phyloP scores from a whole-genome alignment of 2,797 vertebrate species.

The Moxostoma hubbsi region DNA sequence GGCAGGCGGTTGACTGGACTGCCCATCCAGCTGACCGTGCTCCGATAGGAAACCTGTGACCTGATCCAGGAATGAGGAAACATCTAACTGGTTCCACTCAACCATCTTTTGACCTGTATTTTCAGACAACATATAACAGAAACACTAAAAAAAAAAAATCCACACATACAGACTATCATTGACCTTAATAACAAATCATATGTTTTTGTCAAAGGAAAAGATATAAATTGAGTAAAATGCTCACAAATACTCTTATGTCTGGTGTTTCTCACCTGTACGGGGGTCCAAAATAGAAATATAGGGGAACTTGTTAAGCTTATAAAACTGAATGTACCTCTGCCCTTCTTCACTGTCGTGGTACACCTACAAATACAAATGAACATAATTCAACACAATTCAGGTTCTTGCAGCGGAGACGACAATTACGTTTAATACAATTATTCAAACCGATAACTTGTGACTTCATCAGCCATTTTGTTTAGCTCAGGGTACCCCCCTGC shows the following conservation, averaged over 20 bases:
- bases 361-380: slow-evolving; percentile 80
- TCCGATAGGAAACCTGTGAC: slow-evolving; percentile 94
- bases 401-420: too few relatives aligned
- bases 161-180: too few relatives aligned
- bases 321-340: slow-evolving; percentile 98
- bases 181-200: too few relatives aligned
- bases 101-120: slow-evolving; percentile 94
- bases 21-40: slow-evolving; percentile 95
- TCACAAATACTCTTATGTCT: too few relatives aligned
- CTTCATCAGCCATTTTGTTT: too few relatives aligned
- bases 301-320: slow-evolving; percentile 97
- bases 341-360: slow-evolving; percentile 99
- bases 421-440: too few relatives aligned
- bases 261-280: slow-evolving; percentile 87
- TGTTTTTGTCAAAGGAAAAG: background rate
- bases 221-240: background rate
- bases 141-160: background rate
- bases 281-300: slow-evolving; percentile 98
- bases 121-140: background rate
- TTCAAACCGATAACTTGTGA: too few relatives aligned
- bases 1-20: slow-evolving; percentile 91
- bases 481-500: too few relatives aligned
- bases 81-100: slow-evolving; percentile 97
- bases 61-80: slow-evolving; percentile 95
- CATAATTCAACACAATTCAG: slow-evolving; percentile 1